These are phyloP conservation scores for Drosophila micromelanica DNA, from an alignment of 1,140 invertebrate species.

Conservation along the genomic window DNA sequence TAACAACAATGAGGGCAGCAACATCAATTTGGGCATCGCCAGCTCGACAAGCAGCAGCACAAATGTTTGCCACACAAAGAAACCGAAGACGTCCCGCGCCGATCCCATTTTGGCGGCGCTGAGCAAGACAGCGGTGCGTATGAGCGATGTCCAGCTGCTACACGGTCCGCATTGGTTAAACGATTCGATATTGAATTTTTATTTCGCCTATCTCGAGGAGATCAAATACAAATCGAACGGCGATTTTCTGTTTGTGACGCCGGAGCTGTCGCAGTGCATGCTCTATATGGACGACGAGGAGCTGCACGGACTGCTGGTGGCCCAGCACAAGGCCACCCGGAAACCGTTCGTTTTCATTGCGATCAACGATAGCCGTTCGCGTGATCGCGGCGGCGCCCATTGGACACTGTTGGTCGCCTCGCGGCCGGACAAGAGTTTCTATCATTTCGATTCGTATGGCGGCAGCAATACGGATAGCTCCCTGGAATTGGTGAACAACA, in stretches of 20 bases:
- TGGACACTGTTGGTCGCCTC: constrained; percentile 93
- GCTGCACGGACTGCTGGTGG: constrained; percentile 88
- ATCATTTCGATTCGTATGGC: constrained; percentile 90
- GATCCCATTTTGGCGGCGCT: constrained; percentile 71
- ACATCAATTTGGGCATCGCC: too few species aligned
- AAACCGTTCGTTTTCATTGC: constrained; percentile 93
- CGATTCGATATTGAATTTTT: constrained; percentile 89
- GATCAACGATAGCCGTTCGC: constrained; percentile 91
- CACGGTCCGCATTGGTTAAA: constrained; percentile 92
- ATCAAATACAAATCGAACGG: constrained; percentile 87
- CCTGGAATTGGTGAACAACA: constrained; percentile 80
- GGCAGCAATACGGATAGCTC: constrained; percentile 86
- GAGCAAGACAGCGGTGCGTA: constrained; percentile 90
- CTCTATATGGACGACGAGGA: constrained; percentile 89
- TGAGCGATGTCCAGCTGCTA: constrained; percentile 91
- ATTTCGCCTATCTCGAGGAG: constrained; percentile 93
- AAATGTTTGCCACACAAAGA: not conserved
- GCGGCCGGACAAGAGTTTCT: constrained; percentile 88
- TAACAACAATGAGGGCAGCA: too few species aligned
- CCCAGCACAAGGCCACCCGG: constrained; percentile 87
- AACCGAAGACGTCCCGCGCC: constrained; percentile 43
- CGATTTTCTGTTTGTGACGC: constrained; percentile 90
- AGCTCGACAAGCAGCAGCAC: constrained; percentile 13
- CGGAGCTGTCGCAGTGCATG: constrained; percentile 93
- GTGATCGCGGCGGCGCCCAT: constrained; percentile 91